A percentile compares a stretch with the other conserved stretches of the same genome.
Evolutionary conservation across 2,797 vertebrate species (phyloP).

Genomic region (Muscicapa striata): DNA sequence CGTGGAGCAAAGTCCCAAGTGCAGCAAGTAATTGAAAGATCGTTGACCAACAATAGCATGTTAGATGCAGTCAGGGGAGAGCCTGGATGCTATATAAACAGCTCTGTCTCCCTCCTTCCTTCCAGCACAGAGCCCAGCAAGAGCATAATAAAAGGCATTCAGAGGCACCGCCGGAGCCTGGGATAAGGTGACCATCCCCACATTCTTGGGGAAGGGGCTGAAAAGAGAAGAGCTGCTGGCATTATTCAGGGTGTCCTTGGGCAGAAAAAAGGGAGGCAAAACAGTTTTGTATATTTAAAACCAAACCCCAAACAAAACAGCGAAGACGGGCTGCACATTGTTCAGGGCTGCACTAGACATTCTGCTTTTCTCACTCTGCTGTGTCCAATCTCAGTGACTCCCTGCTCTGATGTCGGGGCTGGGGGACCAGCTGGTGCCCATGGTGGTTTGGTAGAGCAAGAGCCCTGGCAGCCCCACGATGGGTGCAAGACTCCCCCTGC

Average conservation of each 20-base stretch:
- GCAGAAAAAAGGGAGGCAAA: constrained; percentile 2
- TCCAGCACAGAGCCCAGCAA: neutral
- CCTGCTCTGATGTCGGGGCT: neutral
- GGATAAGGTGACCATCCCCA: neutral
- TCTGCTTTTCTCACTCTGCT: neutral
- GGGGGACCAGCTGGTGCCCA: neutral
- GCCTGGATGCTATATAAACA: neutral
- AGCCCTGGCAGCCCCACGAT: neutral
- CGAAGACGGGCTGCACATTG: neutral
- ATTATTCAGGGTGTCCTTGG: neutral
- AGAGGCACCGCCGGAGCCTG: accelerated
- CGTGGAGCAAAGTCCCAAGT: neutral
- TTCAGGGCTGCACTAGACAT: neutral
- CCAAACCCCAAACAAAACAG: neutral
- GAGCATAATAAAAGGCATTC: neutral
- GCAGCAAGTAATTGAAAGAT: constrained; percentile 24
- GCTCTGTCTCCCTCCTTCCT: neutral
- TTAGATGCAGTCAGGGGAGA: neutral
- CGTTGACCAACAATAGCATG: neutral
- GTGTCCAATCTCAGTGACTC: neutral
- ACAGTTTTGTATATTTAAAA: neutral
- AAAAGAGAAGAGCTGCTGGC: neutral
- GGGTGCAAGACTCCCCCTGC: neutral
- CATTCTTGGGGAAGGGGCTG: neutral
- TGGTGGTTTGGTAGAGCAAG: neutral